Evolutionary conservation across 1,140 invertebrate genomes (phyloP).

Genomic region (Phocides pigmalion): DNA sequence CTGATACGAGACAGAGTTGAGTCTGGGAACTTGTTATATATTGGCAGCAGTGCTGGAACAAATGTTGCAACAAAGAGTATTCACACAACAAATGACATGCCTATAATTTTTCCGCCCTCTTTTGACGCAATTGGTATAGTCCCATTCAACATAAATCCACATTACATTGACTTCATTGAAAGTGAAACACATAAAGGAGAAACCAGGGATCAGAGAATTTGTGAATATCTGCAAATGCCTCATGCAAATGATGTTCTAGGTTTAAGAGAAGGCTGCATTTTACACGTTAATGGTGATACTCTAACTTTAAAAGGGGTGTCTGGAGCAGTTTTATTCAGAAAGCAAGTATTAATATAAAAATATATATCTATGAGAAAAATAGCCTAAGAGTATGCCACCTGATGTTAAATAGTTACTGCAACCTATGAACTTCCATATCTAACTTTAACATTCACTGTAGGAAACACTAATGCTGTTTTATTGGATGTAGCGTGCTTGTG

Average conservation of each 20-base stretch:
- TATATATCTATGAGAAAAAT: background rate
- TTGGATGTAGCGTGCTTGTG: too few relatives aligned
- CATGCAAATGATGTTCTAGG: conserved; percentile 86
- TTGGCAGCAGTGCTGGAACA: conserved; percentile 92
- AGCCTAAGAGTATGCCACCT: too few relatives aligned
- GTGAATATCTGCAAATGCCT: conserved; percentile 86
- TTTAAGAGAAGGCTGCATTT: conserved; percentile 88
- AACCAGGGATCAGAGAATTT: conserved; percentile 88
- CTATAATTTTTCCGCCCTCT: conserved; percentile 90
- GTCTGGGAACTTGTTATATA: conserved; percentile 88
- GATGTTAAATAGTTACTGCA: too few relatives aligned
- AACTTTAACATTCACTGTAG: too few relatives aligned
- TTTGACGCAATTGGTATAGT: conserved; percentile 90
- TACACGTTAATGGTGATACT: conserved; percentile 86
- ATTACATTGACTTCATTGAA: conserved; percentile 88
- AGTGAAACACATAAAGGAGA: conserved; percentile 89
- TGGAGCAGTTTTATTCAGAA: conserved; percentile 87
- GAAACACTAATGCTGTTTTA: too few relatives aligned
- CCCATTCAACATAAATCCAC: conserved; percentile 94
- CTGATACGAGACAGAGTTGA: conserved; percentile 86
- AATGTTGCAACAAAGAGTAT: conserved; percentile 92
- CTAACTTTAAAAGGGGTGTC: conserved; percentile 86
- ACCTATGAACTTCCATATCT: too few relatives aligned
- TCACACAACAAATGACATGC: conserved; percentile 94
- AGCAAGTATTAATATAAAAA: conserved; percentile 77